Evolutionary conservation across 2,888 invertebrate species (phyloP), one percentile per base, ranked within the genome.

Genomic region (Melanchra persicariae): DNA sequence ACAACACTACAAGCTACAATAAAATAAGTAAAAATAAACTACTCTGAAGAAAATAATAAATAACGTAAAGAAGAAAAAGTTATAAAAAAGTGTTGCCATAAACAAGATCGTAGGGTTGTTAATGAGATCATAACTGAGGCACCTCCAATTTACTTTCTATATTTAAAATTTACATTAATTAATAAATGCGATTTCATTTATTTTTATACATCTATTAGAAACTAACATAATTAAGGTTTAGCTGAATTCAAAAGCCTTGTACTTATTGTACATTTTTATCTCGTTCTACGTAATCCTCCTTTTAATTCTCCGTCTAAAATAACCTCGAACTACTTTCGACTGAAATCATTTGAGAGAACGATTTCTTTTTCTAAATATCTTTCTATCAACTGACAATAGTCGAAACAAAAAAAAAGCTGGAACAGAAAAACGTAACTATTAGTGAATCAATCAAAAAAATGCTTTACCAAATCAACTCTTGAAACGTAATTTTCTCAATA

Each of bases 121-220:
- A 83, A 82, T 85, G 86, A 86, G 86, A 86, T 86, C 86, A 86
- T 60, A 74, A 80, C 47, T 49, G 82, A 84, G 86, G 86, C 75
- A 82, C 78, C 86, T 81, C 84, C 40, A 70, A 70, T 75, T 63
- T 34, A 74, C 51, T 63, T 58, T 61, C 54, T 66, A 45, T 22
- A 82, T 64, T 72, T 55, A 66, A 64, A 69, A 71, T 81, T 82
- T 69, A 79, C 66, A 82, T 64, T 82, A 72, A 72, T 72, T 75
- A 73, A 77, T 85, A 86, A 85, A 86, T 85, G 85, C 85, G 70
- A 76, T 75, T 77, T 72, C 65, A 67, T 75, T 69, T 83, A 75
- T 63, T 63, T 68, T 43, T 77, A 24, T 22, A 75, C 34, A 66
- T 72, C 77, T 76, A 76, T 76, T 68, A 72, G 9, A 66, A 43